Base-by-base conservation (phyloP, 2,888 invertebrate species). In the Tenthredo scrophulariae region DNA sequence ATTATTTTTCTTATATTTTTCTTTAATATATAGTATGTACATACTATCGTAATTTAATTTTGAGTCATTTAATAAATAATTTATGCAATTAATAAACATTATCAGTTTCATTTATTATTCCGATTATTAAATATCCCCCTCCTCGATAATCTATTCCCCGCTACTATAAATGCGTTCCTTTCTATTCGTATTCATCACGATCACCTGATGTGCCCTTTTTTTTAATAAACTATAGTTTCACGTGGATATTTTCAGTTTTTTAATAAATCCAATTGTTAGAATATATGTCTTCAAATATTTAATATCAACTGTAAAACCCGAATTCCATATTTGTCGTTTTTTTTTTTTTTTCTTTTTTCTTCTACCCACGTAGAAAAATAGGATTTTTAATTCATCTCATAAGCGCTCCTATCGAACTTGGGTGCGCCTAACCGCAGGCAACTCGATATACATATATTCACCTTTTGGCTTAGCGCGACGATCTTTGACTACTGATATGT, bases 401-500 rank as follows among this genome's bases (percentile, higher is more conserved):
- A 22, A 13, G 22, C 5, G n/a, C 22, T 22, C 58, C 22, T 15
- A 33, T 33, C 4, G 15, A 43, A 37, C 22, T 22, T 43, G 26
- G 6, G 6, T 74, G 22, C 72, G 72, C 72, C 72, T 74, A 2
- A 43, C 72, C n/a, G 43, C 18, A 74, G 43, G 72, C 72, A 74
- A 74, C 43, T 3, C 13, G 13, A 74, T 13, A 22, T 74, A 15
- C 72, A 43, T 2, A 7, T 40, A 43, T 43, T 74, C 43, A 22
- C 40, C n/a, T 6, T n/a, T 54, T 15, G 70, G 22, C 70, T 7
- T 18, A 29, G 9, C 29, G 9, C 6, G 15, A 70, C 18, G 70
- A 37, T 70, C 22, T 70, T 70, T 70, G 37, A 70, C 37, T 70
- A 70, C 70, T 70, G 29, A n/a, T 37, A n/a, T n/a, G n/a, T n/a